phyloP scores from a whole-genome alignment of 53 echinoderm and acorn worm species.

The Holothuria leucospilota region DNA sequence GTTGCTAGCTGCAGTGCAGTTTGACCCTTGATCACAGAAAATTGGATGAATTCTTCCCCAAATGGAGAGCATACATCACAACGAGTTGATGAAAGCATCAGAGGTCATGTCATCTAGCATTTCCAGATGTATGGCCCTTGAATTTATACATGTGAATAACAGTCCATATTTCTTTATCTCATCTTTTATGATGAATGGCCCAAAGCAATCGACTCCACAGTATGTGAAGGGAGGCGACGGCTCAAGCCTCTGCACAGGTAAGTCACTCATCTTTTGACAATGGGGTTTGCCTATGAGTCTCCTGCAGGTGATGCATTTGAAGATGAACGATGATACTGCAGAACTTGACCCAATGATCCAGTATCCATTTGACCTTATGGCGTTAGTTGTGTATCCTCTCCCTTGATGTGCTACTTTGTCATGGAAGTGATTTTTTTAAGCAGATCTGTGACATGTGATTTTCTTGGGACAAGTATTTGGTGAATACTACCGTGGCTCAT shows the following conservation, averaged over 20 bases:
- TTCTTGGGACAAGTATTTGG: constrained; percentile 45
- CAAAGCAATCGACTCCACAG: constrained; percentile 51
- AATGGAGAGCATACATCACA: constrained; percentile 52
- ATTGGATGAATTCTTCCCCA: constrained; percentile 54
- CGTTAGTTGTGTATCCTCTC: constrained; percentile 58
- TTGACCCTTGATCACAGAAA: constrained; percentile 59
- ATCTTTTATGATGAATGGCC: constrained; percentile 56
- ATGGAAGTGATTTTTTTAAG: constrained; percentile 40
- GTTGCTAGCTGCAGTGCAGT: constrained; percentile 58
- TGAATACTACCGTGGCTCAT: constrained; percentile 37
- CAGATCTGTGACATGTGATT: constrained; percentile 39
- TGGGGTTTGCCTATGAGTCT: constrained; percentile 26
- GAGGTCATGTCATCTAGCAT: constrained; percentile 18
- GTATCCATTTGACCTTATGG: constrained; percentile 51
- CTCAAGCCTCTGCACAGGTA: constrained; percentile 26
- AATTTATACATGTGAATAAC: constrained; percentile 46
- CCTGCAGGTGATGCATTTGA: constrained; percentile 65
- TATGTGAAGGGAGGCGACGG: constrained; percentile 36
- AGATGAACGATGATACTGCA: constrained; percentile 48
- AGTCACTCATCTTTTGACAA: constrained; percentile 29
- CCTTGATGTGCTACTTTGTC: constrained; percentile 53
- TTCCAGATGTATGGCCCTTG: constrained; percentile 55
- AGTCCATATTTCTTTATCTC: constrained; percentile 39
- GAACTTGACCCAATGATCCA: constrained; percentile 57
- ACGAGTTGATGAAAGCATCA: constrained; percentile 39